Evolutionary conservation across 2,113 vertebrate species (phyloP).

Genomic region (Pogona vitticeps): DNA sequence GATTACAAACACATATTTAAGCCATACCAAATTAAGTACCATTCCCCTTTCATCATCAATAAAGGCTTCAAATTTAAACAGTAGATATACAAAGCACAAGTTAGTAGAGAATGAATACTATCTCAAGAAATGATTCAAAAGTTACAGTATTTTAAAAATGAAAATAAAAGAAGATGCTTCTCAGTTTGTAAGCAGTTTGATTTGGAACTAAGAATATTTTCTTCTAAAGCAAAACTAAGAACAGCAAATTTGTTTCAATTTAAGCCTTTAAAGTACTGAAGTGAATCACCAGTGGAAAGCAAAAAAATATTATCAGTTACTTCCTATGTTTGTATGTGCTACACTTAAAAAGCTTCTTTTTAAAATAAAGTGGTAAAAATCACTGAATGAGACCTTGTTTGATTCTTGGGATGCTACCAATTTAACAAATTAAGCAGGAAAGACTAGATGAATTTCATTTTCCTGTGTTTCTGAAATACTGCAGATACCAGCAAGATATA

Average conservation of each 20-base stretch:
- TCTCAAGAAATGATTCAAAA: background rate
- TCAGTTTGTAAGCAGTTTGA: background rate
- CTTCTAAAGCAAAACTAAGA: background rate
- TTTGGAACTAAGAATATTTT: background rate
- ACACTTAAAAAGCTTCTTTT: background rate
- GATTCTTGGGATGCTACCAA: slow-evolving; percentile 50
- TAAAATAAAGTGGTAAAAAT: slow-evolving; percentile 51
- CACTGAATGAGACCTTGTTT: slow-evolving; percentile 65
- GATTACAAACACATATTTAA: background rate
- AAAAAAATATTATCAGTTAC: background rate
- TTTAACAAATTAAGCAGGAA: slow-evolving; percentile 24
- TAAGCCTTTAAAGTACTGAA: background rate
- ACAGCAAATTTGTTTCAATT: background rate
- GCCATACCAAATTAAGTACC: background rate
- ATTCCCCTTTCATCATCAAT: slow-evolving; percentile 14
- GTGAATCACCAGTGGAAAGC: background rate
- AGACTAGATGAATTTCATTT: background rate
- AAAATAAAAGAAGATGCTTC: background rate
- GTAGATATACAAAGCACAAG: background rate
- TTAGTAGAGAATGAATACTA: too few species aligned
- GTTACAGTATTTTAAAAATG: background rate
- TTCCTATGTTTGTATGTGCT: background rate
- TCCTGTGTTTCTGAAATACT: background rate
- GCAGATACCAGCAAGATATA: background rate
- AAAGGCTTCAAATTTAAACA: slow-evolving; percentile 22